Percentiles rank a stretch among this genome's conserved stretches.
Evolutionary conservation across 2,113 vertebrate genomes (phyloP).

Genomic region (Greenwoodochromis staneri): DNA sequence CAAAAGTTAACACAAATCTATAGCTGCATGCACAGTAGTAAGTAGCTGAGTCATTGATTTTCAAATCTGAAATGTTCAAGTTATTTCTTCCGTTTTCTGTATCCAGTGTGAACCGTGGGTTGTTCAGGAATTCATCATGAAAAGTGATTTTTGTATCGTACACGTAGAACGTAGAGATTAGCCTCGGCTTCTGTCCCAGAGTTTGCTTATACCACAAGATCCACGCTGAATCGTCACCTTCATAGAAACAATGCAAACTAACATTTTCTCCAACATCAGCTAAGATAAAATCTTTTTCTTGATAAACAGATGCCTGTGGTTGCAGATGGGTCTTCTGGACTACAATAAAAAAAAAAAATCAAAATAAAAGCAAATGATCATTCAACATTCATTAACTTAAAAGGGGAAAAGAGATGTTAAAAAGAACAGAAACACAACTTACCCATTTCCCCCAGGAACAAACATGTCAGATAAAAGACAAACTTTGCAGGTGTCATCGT

Average conservation of each 20-base stretch:
- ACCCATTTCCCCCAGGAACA: background rate
- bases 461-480: background rate
- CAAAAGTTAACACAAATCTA: background rate
- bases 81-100: background rate
- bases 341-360: background rate
- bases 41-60: background rate
- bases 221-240: background rate
- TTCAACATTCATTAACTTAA: too few relatives aligned
- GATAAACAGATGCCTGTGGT: background rate
- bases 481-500: background rate
- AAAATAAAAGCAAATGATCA: background rate
- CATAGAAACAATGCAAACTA: background rate
- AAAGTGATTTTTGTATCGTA: background rate
- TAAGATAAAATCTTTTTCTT: fast-evolving
- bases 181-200: background rate
- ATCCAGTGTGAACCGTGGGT: background rate
- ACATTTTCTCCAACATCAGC: background rate
- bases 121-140: background rate
- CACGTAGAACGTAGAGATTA: background rate
- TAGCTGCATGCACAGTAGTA: slow-evolving; percentile 3
- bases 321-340: background rate
- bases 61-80: background rate
- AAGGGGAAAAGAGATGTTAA: background rate
- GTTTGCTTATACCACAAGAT: slow-evolving; percentile 38
- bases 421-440: background rate